Evolutionary conservation across 1,140 invertebrate genomes (phyloP), one percentile per base, ranked within the genome.

Genomic region (Neelides sp.): DNA sequence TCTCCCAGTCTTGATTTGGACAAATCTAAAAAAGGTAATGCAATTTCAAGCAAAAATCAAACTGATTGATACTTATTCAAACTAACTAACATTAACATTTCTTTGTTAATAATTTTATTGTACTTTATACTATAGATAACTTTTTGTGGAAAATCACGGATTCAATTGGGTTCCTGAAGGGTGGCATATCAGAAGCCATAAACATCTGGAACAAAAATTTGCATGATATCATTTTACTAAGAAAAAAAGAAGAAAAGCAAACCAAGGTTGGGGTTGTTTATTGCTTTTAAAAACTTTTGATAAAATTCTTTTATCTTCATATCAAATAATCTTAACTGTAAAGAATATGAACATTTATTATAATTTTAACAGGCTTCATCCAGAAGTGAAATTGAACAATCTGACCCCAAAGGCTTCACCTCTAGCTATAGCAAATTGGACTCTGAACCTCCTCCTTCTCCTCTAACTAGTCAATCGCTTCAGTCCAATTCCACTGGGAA

Each of bases 161-260:
- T 61, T 67, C 70, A 12, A 66, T 83, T n/a, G 75, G 77, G 0
- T 68, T 73, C 24, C 62, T 82, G 5, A 81, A 81, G 62, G 67
- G 74, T 49, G 57, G 73, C 10, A 75, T 84, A 34, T 73, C 74
- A 0, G 80, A 84, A 55, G 69, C 74, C 1, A 75, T 81, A 0
- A 69, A 69, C 2, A 69, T 64, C 8, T 85, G 82, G 82, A 84
- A 83, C 61, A 49, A 58, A n/a, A 71, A 74, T 52, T 67, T 83
- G 10, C 64, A 68, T 52, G 70, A 71, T 40, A 64, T 69, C 26
- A 47, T 69, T 30, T 55, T 54, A 19, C 44, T 63, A 23, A 71
- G 71, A 43, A 76, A 74, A 55, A 75, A 71, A 57, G 75, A 76
- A 39, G 71, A 75, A 13, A 67, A 68, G 27, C 57, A 66, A 2